Evolutionary conservation across 2,797 vertebrate genomes (phyloP), one percentile per base, ranked within the genome.

Genomic region (Glossophaga mutica): DNA sequence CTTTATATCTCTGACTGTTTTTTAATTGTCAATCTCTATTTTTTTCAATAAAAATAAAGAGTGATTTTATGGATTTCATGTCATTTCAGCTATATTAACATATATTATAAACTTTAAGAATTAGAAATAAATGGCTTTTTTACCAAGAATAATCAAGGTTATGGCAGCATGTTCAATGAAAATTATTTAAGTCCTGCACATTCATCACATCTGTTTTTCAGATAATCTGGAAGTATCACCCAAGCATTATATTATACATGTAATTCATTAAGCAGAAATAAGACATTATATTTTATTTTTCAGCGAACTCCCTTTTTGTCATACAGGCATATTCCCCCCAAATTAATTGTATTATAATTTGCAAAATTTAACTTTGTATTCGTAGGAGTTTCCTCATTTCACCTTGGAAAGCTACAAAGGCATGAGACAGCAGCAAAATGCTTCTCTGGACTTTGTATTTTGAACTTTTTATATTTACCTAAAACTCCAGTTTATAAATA

Each of bases 91-190:
- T 95, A 78, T 92, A 93, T 94, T 97, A 96, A 96, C 83, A 97
- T 95, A 96, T 94, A 94, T 95, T 96, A 98, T 94, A 96, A 94
- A 96, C 48, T 96, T 94, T 93, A 89, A 85, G 88, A 94, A 90
- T 97, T 90, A 97, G 89, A 91, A 94, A 91, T 74, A 87, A 87
- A 81, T 81, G 92, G 94, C 50, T 88, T 73, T 94, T 94, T 90
- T 74, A 59, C 73, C 10, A 50, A 91, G 73, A 92, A 94, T 67
- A 68, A 62, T 48, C 16, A 70, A 90, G 55, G 59, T 76, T 79
- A 93, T 21, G 86, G 65, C 77, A 84, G 24, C 65, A 87, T 9
- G 19, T 90, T 93, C 42, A 16, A 19, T 67, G 90, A 93, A 22
- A 78, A 92, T 87, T 55, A 67, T 18, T 55, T 29, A 84, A 77